Evolutionary conservation across 2,113 vertebrate genomes (phyloP), one percentile per base, ranked within the genome.

Genomic region (Burhinus oedicnemus): DNA sequence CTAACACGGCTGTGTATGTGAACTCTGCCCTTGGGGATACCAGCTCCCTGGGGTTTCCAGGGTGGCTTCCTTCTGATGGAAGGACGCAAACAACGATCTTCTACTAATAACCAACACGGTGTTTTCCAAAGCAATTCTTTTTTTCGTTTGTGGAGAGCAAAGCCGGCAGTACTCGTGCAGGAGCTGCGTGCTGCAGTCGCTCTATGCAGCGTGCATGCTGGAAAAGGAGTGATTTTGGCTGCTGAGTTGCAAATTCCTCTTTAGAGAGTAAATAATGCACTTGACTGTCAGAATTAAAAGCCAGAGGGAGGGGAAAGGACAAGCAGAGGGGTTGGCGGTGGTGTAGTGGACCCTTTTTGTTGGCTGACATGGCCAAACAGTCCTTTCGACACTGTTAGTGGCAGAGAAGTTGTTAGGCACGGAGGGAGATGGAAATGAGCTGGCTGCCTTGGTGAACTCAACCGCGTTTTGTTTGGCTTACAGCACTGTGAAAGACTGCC

Each of bases 321-420:
- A 5, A 55, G 64, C 42, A 30, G 75, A 22, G 51, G 29, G 72
- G 21, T 5, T 68, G 81, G 40, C 47, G 38, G 4, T 13, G 42
- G 11, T 26, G 70, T 1, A 12, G 38, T 13, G 42, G 57, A 42
- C 7, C 40, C 17, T 8, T 34, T 68, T 23, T 29, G 23, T 2
- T 69, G 36, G 29, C 44, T 69, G 49, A 5, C 2, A 0, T 18
- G 51, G 32, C 45, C 79, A 74, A 68, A 45, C 5, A 60, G 74
- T 12, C 1, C 38, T 83, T n/a, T 9, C 1, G 9, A 1, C 8
- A 0, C 34, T 14, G 21, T 11, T 8, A 5, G 2, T 2, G 42
- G 29, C 76, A 21, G 64, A 18, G 80, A 23, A 21, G 52, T 3
- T 23, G 29, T 9, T 10, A 4, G 15, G 47, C 4, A 3, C 0